These are phyloP conservation scores for Varanus salvator DNA, from an alignment of 2,113 vertebrate species.

Conservation along the genomic window DNA sequence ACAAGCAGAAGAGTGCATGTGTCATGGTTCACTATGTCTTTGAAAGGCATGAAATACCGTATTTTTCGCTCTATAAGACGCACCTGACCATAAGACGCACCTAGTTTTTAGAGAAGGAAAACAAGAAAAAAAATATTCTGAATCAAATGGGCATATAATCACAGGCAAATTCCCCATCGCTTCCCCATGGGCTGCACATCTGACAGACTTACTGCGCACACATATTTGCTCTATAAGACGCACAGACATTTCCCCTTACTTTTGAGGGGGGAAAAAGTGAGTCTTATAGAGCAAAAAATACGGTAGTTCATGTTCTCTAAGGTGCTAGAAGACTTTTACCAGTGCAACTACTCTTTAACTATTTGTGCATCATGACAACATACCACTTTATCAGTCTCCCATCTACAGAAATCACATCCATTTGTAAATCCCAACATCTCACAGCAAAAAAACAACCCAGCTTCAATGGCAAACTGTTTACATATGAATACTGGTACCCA, in stretches of 20 bases:
- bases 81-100: too few relatives aligned
- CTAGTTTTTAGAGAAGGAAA: too few relatives aligned
- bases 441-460: conserved; percentile 41
- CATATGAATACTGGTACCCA: conserved; percentile 12
- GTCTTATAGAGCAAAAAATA: too few relatives aligned
- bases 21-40: not conserved
- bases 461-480: conserved; percentile 36
- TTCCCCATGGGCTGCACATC: too few relatives aligned
- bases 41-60: not conserved
- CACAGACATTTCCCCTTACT: too few relatives aligned
- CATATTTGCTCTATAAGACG: too few relatives aligned
- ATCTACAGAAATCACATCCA: not conserved
- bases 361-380: not conserved
- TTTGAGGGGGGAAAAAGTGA: too few relatives aligned
- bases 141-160: too few relatives aligned
- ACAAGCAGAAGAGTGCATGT: not conserved
- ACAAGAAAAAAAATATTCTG: too few relatives aligned
- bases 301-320: not conserved
- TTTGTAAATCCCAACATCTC: conserved; percentile 37
- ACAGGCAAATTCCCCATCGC: too few relatives aligned
- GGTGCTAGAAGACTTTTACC: not conserved
- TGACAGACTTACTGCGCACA: too few relatives aligned
- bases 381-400: not conserved
- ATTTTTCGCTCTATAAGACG: too few relatives aligned
- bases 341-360: not conserved